phyloP scores from a whole-genome alignment of 2,797 vertebrate genomes.

The Dallia pectoralis region DNA sequence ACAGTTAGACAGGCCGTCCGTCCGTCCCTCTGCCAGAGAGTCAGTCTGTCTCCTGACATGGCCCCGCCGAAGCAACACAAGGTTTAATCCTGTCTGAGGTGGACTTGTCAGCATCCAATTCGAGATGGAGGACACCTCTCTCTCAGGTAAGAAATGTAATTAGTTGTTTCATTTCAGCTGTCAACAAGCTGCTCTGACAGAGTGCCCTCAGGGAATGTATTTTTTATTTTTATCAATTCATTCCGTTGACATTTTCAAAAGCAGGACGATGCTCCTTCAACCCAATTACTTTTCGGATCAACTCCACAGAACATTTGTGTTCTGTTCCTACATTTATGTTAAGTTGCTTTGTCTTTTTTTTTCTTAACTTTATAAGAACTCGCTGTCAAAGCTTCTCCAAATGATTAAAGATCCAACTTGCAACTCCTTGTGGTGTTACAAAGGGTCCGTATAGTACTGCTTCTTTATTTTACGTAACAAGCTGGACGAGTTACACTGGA shows the following conservation, averaged over 20 bases:
- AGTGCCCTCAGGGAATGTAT: not conserved
- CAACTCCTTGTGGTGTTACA: too few species aligned
- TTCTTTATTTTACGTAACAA: not conserved
- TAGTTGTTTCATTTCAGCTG: not conserved
- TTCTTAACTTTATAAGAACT: not conserved
- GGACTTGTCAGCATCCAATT: constrained; percentile 8
- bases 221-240: not conserved
- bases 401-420: not conserved
- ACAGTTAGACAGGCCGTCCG: not conserved
- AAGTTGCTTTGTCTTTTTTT: not conserved
- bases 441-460: not conserved
- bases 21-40: not conserved
- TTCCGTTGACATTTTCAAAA: not conserved
- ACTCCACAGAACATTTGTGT: not conserved
- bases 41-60: not conserved
- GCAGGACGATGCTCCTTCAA: not conserved
- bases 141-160: constrained; percentile 33
- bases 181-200: not conserved
- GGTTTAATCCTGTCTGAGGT: not conserved
- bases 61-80: not conserved
- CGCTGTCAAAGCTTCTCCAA: not conserved
- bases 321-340: not conserved
- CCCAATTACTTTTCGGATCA: not conserved
- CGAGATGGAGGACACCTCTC: constrained; percentile 23
- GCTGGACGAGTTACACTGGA: not conserved